Conservation (phyloP, 2,797 vertebrate species). For the Uromys caudimaculatus region DNA sequence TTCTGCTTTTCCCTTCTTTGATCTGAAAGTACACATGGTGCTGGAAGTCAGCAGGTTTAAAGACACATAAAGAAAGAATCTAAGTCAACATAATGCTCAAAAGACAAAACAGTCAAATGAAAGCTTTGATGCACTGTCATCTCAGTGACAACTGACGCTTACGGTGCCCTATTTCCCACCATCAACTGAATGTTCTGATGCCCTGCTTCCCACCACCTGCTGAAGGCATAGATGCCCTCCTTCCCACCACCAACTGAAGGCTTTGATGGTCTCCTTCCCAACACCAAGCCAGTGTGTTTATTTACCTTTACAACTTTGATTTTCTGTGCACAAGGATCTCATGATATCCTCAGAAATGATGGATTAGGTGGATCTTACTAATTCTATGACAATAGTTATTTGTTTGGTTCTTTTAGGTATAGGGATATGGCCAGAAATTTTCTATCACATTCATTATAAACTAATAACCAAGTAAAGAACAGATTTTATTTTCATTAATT, state of each 20-base stretch:
- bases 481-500: slow-evolving; percentile 28
- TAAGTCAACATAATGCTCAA: not conserved
- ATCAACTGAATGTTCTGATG: not conserved
- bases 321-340: not conserved
- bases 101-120: not conserved
- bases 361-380: not conserved
- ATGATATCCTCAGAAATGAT: not conserved
- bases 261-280: not conserved
- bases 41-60: not conserved
- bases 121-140: not conserved
- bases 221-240: not conserved
- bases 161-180: not conserved
- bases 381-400: not conserved
- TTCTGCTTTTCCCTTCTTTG: not conserved
- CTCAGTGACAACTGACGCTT: not conserved
- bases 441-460: not conserved
- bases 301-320: not conserved
- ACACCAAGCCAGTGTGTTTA: not conserved
- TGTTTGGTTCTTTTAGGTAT: not conserved
- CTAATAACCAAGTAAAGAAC: slow-evolving; percentile 5
- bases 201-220: not conserved
- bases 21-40: not conserved
- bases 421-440: not conserved
- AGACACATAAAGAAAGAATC: not conserved
- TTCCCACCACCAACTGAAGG: not conserved